phyloP scores from a whole-genome alignment of 1,140 invertebrate genomes.

The Augochlora pura region DNA sequence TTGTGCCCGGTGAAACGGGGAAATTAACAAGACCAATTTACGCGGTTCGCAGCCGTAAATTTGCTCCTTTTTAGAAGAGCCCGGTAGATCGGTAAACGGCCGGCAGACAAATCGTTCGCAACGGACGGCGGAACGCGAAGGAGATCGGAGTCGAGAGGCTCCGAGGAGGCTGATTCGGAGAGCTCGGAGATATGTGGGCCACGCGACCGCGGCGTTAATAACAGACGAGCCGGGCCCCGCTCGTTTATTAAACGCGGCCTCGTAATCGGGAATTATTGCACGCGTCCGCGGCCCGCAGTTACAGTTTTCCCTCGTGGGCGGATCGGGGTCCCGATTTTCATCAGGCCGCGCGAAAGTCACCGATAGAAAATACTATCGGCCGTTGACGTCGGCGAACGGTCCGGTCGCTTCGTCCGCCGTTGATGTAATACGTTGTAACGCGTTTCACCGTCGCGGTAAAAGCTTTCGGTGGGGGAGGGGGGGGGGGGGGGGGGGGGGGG shows the following conservation, averaged over 20 bases:
- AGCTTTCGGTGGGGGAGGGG: slow-evolving; percentile 26
- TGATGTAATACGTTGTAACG: slow-evolving; percentile 45
- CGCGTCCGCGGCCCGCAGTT: neutral
- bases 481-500: no score
- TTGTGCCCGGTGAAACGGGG: no score
- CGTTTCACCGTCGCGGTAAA: slow-evolving; percentile 34
- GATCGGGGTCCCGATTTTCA: slow-evolving; percentile 3
- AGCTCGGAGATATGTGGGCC: neutral
- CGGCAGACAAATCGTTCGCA: no score
- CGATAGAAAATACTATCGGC: slow-evolving; percentile 19
- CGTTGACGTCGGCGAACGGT: slow-evolving; percentile 34
- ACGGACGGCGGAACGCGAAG: no score
- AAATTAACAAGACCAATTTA: no score
- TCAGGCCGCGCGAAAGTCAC: neutral
- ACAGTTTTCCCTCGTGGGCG: neutral
- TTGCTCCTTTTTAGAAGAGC: no score
- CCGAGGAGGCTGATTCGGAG: neutral
- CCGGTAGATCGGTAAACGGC: no score
- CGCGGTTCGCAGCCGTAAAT: no score
- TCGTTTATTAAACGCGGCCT: neutral
- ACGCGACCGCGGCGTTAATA: neutral
- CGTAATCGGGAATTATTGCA: neutral
- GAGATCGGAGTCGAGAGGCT: no score
- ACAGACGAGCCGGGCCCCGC: neutral
- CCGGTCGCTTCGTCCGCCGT: neutral